Conservation (phyloP, 2,113 vertebrate species). For the Helogale parvula region DNA sequence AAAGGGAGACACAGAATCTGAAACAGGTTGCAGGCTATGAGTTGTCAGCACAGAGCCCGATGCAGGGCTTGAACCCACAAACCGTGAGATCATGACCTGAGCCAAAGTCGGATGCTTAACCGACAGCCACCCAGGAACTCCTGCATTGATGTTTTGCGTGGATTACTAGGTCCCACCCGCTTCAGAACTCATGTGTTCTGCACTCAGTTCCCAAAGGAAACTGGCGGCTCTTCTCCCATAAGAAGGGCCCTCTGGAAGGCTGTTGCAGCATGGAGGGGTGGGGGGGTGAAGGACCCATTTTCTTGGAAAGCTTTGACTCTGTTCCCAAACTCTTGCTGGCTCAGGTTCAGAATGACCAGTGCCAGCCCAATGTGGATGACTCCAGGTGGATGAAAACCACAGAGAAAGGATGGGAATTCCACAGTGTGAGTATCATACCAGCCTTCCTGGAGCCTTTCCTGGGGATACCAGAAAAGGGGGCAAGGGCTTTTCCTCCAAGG, state of each 20-base stretch:
- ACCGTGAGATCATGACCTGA: too few species aligned
- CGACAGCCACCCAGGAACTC: too few species aligned
- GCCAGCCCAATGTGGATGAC: slow-evolving; percentile 91
- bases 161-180: neutral
- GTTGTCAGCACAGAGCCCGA: too few species aligned
- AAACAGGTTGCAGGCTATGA: too few species aligned
- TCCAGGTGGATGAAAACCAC: slow-evolving; percentile 93
- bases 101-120: too few species aligned
- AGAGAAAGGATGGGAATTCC: slow-evolving; percentile 90
- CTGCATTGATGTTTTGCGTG: neutral
- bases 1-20: too few species aligned
- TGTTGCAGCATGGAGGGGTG: rapidly evolving
- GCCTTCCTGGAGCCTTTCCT: neutral
- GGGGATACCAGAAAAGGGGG: neutral
- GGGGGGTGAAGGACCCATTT: neutral
- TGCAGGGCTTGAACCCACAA: too few species aligned
- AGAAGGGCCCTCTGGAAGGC: neutral
- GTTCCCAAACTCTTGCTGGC: neutral
- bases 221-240: neutral
- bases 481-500: neutral
- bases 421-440: slow-evolving; percentile 85
- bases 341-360: slow-evolving; percentile 98
- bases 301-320: neutral
- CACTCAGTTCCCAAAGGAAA: neutral
- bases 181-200: neutral